These are phyloP conservation scores for Agriopis aurantiaria DNA, from an alignment of 2,888 invertebrate species.

Conservation along the genomic window DNA sequence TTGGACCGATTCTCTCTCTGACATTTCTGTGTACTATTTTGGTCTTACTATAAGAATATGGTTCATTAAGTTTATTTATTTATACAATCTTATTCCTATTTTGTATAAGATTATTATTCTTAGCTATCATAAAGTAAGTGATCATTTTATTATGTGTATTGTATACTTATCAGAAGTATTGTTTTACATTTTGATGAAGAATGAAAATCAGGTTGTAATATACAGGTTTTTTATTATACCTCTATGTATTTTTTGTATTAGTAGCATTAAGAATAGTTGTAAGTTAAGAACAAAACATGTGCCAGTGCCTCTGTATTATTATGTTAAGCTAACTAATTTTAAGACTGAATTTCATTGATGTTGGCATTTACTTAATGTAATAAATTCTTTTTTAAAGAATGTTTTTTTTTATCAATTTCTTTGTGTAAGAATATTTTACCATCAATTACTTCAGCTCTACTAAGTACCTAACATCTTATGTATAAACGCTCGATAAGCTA, in stretches of 20 bases:
- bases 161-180: slow-evolving; percentile 10
- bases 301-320: slow-evolving; percentile 82
- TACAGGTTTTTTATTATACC: slow-evolving; percentile 56
- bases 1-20: no score
- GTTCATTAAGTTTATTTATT: no score
- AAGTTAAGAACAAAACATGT: slow-evolving; percentile 64
- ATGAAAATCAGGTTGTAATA: slow-evolving; percentile 54
- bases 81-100: no score
- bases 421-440: slow-evolving; percentile 53
- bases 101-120: no score
- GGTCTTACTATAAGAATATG: no score
- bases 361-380: slow-evolving; percentile 79
- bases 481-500: no score
- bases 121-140: neutral
- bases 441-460: neutral
- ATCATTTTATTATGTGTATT: neutral
- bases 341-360: slow-evolving; percentile 79
- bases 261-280: slow-evolving; percentile 48
- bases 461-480: no score
- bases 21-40: no score
- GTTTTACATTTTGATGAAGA: slow-evolving; percentile 9
- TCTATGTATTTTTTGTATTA: slow-evolving; percentile 43
- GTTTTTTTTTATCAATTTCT: slow-evolving; percentile 65
- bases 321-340: slow-evolving; percentile 73
- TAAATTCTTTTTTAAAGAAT: slow-evolving; percentile 68